Evolutionary conservation across 1,140 invertebrate genomes (phyloP).

Genomic region (Drosophila punjabiensis): DNA sequence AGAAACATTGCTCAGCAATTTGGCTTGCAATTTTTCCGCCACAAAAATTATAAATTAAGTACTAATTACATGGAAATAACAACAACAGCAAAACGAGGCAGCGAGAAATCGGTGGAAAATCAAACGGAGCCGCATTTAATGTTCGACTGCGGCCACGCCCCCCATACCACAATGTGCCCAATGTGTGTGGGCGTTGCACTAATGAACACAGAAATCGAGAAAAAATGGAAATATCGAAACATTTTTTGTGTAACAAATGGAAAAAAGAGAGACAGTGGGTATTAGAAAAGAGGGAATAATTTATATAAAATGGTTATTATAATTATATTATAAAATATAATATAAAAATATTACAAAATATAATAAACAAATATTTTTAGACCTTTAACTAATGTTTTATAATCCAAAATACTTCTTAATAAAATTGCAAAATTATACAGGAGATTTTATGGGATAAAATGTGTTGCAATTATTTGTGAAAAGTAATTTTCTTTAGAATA

Average conservation of each 20-base stretch:
- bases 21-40: conserved; percentile 65
- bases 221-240: conserved; percentile 58
- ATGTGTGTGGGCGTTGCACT: conserved; percentile 75
- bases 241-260: conserved; percentile 41
- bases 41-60: conserved; percentile 80
- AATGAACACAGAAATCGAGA: conserved; percentile 66
- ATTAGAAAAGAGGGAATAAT: background rate
- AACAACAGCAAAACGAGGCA: conserved; percentile 58
- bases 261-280: conserved; percentile 19
- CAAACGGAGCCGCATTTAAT: conserved; percentile 72
- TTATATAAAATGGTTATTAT: too few relatives aligned
- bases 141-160: conserved; percentile 56
- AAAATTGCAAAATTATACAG: background rate
- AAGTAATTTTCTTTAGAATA: background rate
- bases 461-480: background rate
- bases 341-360: too few relatives aligned
- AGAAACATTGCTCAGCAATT: conserved; percentile 61
- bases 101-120: conserved; percentile 68
- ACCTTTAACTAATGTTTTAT: background rate
- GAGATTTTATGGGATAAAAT: background rate
- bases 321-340: too few relatives aligned
- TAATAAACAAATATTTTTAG: too few relatives aligned
- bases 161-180: conserved; percentile 62
- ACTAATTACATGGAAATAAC: conserved; percentile 79
- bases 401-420: background rate